These are phyloP conservation scores for Drosophila antonietae DNA, from an alignment of 2,888 invertebrate species.

Conservation along the genomic window DNA sequence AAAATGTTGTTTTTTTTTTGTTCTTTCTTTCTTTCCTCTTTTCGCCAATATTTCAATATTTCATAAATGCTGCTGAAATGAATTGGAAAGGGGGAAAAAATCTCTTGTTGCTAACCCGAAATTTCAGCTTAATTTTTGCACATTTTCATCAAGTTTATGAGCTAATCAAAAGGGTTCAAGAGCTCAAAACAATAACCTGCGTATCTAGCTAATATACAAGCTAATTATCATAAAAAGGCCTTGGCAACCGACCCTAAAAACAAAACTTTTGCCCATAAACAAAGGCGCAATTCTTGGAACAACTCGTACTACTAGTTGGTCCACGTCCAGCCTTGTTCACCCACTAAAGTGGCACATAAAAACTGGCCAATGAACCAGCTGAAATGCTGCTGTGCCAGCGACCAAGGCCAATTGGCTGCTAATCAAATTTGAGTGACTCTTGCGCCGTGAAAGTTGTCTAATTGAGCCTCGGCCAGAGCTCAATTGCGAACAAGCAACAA, in stretches of 20 bases:
- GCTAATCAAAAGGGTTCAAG: conserved; percentile 42
- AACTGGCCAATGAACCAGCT: conserved; percentile 33
- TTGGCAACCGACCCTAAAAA: conserved; percentile 22
- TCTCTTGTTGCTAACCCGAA: conserved; percentile 13
- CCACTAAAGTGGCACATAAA: conserved; percentile 42
- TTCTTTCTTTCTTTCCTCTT: neutral
- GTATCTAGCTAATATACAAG: conserved; percentile 50
- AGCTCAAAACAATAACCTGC: conserved; percentile 36
- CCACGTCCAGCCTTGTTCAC: conserved; percentile 11
- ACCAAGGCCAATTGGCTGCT: conserved; percentile 55
- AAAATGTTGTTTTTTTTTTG: neutral
- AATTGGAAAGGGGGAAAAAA: neutral
- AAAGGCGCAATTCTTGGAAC: conserved; percentile 32
- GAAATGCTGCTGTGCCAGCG: conserved; percentile 13
- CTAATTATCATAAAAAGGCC: conserved; percentile 62
- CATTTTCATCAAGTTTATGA: conserved; percentile 39
- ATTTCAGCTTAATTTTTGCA: conserved; percentile 18
- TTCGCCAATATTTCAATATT: conserved; percentile 47
- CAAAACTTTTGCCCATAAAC: conserved; percentile 62
- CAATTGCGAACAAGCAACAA: neutral
- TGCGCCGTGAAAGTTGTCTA: conserved; percentile 52
- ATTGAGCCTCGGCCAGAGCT: conserved; percentile 23
- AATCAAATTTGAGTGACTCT: conserved; percentile 64
- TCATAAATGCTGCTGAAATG: conserved; percentile 33
- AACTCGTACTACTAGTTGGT: conserved; percentile 26